Evolutionary conservation across 2,888 invertebrate genomes (phyloP), one percentile per base, ranked within the genome.

Genomic region (Ormyrus labotus): DNA sequence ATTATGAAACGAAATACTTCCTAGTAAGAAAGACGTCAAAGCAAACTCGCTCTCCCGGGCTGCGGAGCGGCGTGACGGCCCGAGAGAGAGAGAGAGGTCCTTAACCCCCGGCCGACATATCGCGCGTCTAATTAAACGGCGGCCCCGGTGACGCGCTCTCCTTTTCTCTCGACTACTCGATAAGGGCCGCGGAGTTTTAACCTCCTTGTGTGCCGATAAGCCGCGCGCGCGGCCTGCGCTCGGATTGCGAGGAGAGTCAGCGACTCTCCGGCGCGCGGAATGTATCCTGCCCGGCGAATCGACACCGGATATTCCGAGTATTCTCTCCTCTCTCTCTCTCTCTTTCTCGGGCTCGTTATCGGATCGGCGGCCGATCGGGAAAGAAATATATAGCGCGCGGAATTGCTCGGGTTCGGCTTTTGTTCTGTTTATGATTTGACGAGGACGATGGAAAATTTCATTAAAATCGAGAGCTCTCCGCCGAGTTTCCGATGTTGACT

Each of bases 111-210:
- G 55, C 75, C 61, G 58, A 60, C 47, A 5, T 51, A 60, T 60
- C 73, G 50, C 73, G 50, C 53, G n/a, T 55, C 58, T 79, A 79
- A 79, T 69, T 78, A 74, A 74, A 74, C 58, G 70, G 58, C 19
- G 53, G 50, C 51, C n/a, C 55, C n/a, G 74, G 63, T 80, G 69
- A 80, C 70, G 68, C 53, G 67, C 65, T 19, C 50, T 55, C 55
- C 68, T 65, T 34, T 63, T 57, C 68, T 57, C 68, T 68, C 72
- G 72, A 48, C 72, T 70, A 13, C 19, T 77, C 68, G 79, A 79
- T 79, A 79, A 79, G 83, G 84, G 85, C 6, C 55, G 47, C 47
- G 61, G 69, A 69, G 68, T 69, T 69, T 74, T 6, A 74, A 65
- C 53, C 71, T 48, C 50, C 11, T 10, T 19, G 19, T 19, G 19